Evolutionary conservation across 1,140 invertebrate species (phyloP), one percentile per base, ranked within the genome.

Genomic region (Drosophila littoralis): DNA sequence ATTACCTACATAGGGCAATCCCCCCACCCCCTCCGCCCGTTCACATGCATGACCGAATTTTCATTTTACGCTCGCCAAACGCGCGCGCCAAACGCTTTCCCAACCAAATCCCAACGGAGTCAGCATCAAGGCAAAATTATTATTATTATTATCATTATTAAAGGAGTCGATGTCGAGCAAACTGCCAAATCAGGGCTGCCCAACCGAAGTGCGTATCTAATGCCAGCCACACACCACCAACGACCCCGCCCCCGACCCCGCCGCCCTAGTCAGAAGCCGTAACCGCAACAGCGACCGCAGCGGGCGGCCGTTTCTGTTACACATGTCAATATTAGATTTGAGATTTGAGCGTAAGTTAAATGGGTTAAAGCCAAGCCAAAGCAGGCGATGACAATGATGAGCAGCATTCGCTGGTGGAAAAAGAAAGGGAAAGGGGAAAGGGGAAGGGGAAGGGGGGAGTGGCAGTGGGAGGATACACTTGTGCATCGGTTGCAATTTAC

Each of bases 81-180:
- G 46, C 40, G 17, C 17, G 43, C 35, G 9, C 22, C 22, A 28
- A 28, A 28, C 22, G 22, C 22, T 28, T 28, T 28, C 5, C 22
- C 22, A 28, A 3, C 22, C 22, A 76, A 73, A 55, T 82, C 83
- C 83, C 83, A 88, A 43, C 58, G 83, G 83, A 79, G 77, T 79
- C 82, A 61, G 81, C 80, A 40, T 67, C 55, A 73, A 77, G 72
- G 63, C 82, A 68, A 73, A 77, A 77, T 79, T 83, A 86, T 85
- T 66, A 85, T 85, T 66, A 85, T 77, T 83, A 86, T 79, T 71
- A 86, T 86, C 72, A 86, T 86, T 86, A 82, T 86, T 86, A 77
- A 79, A 88, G 67, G 79, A 85, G 78, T 85, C 81, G 81, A 83
- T 28, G 75, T 54, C 64, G 70, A 40, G 58, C 28, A 15, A 48